These are phyloP conservation scores for Zaprionus capensis DNA, from an alignment of 1,140 invertebrate species.

Conservation along the genomic window DNA sequence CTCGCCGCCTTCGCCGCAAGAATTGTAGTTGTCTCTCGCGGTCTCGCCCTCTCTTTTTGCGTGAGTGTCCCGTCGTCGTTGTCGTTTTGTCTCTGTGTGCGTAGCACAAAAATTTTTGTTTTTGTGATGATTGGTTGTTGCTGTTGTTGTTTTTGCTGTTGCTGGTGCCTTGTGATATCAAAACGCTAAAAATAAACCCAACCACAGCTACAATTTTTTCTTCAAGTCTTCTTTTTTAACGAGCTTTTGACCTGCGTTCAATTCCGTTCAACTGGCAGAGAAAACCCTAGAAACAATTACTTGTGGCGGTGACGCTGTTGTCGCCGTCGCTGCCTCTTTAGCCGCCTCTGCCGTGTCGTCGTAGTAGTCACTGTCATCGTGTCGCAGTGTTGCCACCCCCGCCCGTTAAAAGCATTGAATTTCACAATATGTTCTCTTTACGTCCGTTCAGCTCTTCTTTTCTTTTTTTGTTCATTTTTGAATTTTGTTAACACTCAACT, in stretches of 20 bases:
- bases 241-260: slow-evolving; percentile 52
- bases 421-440: slow-evolving; percentile 50
- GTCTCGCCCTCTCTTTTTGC: slow-evolving; percentile 16
- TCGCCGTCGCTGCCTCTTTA: too few species aligned
- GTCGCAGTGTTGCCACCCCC: slow-evolving; percentile 18
- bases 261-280: slow-evolving; percentile 44
- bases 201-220: slow-evolving; percentile 46
- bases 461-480: slow-evolving; percentile 7
- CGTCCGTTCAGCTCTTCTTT: slow-evolving; percentile 10
- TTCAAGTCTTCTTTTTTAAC: slow-evolving; percentile 54
- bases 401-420: slow-evolving; percentile 38
- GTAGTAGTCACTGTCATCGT: neutral
- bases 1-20: slow-evolving; percentile 28
- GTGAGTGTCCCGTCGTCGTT: slow-evolving; percentile 4
- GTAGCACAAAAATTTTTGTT: slow-evolving; percentile 55
- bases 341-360: neutral
- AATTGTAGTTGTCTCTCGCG: slow-evolving; percentile 50
- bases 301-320: slow-evolving; percentile 5
- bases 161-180: slow-evolving; percentile 74
- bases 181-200: slow-evolving; percentile 76
- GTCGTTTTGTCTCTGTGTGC: slow-evolving; percentile 28
- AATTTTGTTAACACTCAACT: slow-evolving; percentile 36
- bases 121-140: slow-evolving; percentile 28
- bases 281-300: slow-evolving; percentile 40
- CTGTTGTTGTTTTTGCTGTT: slow-evolving; percentile 20